Base-by-base conservation (phyloP, 2,888 invertebrate species). In the Sipunculus nudus region DNA sequence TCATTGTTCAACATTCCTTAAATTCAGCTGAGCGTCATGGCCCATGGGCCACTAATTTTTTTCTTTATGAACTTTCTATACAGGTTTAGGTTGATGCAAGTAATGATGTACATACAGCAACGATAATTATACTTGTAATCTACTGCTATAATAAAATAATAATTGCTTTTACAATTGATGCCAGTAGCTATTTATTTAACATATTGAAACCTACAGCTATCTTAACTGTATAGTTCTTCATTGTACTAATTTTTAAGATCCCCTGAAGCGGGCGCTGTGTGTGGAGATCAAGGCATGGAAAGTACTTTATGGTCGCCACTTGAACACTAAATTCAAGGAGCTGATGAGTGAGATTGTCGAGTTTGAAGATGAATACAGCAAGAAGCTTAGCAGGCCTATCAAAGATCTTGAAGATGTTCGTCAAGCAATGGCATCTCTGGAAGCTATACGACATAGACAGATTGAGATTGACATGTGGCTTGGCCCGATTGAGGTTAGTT, bases 221-320 rank as follows among this genome's bases (percentile, higher is more conserved):
- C n/a, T n/a, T n/a, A n/a, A n/a, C n/a, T 43, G 43, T 25, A 43
- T 3, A 23, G 26, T 2, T 19, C 26, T 25, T 19, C 23, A 43
- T 43, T 10, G 19, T 43, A 25, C 26, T 1, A 23, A 31, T 1
- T 49, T n/a, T 49, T 2, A 70, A 84, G 83, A 75, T 31, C 76
- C 78, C 19, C 70, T 85, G 60, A 85, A 84, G 72, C 61, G 74
- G 43, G 79, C 80, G 1, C 72, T 94, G 35, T 84, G 89, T 45
- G 87, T 90, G 8, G 93, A 93, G 84, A 90, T 92, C 0, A 87
- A 89, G 65, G 89, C 89, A 52, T 94, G 94, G 93, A 93, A 92
- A 80, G 85, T 87, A 61, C 86, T 88, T 21, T 84, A 92, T 54
- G 93, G 93, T 0, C 87, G 88, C 72, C 85, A 89, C 35, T 81